These are phyloP conservation scores for Pseudolycoriella hygida DNA, from an alignment of 2,888 invertebrate genomes.

Conservation along the genomic window DNA sequence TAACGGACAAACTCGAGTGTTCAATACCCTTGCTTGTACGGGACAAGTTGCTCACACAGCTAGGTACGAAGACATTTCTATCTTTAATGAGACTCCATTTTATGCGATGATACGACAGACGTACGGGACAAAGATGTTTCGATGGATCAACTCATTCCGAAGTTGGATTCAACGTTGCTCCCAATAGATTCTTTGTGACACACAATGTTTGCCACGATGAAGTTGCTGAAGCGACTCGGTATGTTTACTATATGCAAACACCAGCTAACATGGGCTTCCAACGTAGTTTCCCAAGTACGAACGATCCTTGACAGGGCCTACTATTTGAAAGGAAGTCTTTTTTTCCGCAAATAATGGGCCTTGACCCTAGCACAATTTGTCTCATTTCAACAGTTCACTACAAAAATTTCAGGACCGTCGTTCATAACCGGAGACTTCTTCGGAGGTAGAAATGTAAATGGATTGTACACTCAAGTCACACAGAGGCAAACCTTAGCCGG, in stretches of 20 bases:
- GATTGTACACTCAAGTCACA: conserved; percentile 20
- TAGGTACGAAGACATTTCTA: too few species aligned
- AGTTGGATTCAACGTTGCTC: conserved; percentile 23
- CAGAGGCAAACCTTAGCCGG: conserved; percentile 23
- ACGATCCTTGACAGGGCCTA: too few species aligned
- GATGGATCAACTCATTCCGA: conserved; percentile 11
- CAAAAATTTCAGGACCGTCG: conserved; percentile 16
- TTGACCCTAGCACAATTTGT: too few species aligned
- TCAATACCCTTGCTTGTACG: conserved; percentile 18
- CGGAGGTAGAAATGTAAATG: conserved; percentile 19
- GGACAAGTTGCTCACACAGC: conserved; percentile 16
- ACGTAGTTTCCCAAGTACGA: conserved; percentile 22
- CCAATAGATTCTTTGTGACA: conserved; percentile 19
- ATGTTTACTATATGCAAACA: conserved; percentile 24
- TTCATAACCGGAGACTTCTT: conserved; percentile 24
- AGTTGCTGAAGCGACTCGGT: conserved; percentile 22
- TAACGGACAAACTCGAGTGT: too few species aligned
- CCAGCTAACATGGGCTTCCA: conserved; percentile 28
- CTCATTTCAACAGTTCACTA: conserved; percentile 25
- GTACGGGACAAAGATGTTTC: too few species aligned
- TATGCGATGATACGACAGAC: too few species aligned
- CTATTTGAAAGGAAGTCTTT: too few species aligned
- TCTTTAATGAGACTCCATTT: too few species aligned
- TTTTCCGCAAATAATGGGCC: too few species aligned
- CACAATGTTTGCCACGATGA: conserved; percentile 29